Percentiles rank a stretch among this genome's conserved stretches.
Evolutionary conservation across 2,113 vertebrate species (phyloP).

Genomic region (Cisticola juncidis): DNA sequence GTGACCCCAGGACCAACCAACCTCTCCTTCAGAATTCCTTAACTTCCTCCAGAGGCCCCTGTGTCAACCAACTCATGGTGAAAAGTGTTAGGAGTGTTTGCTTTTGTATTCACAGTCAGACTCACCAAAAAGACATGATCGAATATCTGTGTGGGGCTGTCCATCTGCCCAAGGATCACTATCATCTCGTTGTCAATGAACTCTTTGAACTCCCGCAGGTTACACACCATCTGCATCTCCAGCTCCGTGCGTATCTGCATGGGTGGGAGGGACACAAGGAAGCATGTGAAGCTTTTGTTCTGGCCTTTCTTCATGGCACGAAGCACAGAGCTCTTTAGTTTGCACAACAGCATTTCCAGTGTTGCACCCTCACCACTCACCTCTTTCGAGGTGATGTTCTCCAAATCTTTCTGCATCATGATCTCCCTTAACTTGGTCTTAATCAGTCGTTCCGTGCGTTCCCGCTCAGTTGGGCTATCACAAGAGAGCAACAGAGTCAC

Average conservation of each 20-base stretch:
- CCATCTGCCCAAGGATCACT: slow-evolving; percentile 97
- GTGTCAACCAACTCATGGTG: neutral
- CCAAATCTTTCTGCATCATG: slow-evolving; percentile 99
- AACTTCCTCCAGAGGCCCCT: neutral
- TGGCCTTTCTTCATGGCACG: neutral
- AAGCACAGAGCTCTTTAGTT: neutral
- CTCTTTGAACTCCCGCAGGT: slow-evolving; percentile 95
- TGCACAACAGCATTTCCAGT: neutral
- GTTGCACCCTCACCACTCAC: slow-evolving; percentile 66
- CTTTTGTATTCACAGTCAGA: neutral
- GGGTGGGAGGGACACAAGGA: neutral
- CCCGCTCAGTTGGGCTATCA: slow-evolving; percentile 92
- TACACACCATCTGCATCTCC: slow-evolving; percentile 98
- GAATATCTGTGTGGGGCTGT: slow-evolving; percentile 96
- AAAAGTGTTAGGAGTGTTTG: neutral
- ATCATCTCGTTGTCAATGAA: slow-evolving; percentile 99
- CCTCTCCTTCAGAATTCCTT: neutral
- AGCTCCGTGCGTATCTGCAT: slow-evolving; percentile 93
- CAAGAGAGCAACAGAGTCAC: slow-evolving; percentile 33
- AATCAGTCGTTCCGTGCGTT: slow-evolving; percentile 92
- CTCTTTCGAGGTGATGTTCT: slow-evolving; percentile 97
- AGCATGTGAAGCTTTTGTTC: neutral
- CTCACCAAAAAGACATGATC: slow-evolving; percentile 96
- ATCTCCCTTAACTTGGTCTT: slow-evolving; percentile 93
- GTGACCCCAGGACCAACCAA: neutral